phyloP scores from a whole-genome alignment of 2,113 vertebrate species.

The Hyperopisus bebe region DNA sequence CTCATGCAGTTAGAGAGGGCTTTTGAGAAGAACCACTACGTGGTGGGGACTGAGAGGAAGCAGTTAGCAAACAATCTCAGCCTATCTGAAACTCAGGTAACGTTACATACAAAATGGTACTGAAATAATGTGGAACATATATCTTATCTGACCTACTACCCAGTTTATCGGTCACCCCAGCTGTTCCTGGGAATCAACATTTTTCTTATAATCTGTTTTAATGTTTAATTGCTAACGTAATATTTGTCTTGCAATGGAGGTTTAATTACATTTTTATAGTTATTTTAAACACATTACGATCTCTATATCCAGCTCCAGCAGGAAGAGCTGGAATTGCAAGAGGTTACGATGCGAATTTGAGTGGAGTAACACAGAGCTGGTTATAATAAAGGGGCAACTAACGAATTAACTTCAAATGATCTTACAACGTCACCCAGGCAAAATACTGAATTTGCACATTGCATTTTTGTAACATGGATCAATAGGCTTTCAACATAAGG shows the following conservation, averaged over 20 bases:
- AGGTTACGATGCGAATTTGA: not conserved
- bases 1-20: constrained; percentile 86
- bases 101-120: not conserved
- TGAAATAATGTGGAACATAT: not conserved
- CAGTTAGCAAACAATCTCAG: constrained; percentile 90
- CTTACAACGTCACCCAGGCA: not conserved
- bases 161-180: not conserved
- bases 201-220: not conserved
- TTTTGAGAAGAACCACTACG: constrained; percentile 98
- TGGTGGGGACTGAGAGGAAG: constrained; percentile 91
- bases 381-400: not conserved
- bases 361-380: not conserved
- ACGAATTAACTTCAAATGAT: not conserved
- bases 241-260: not conserved
- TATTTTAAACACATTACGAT: not conserved
- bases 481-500: not conserved
- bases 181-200: not conserved
- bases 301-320: not conserved
- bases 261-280: not conserved
- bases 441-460: not conserved
- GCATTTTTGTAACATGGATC: not conserved
- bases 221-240: not conserved
- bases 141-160: not conserved
- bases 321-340: not conserved
- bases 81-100: constrained; percentile 89